Conservation (phyloP, 2,888 invertebrate genomes). For the Trichogramma dendrolimi region DNA sequence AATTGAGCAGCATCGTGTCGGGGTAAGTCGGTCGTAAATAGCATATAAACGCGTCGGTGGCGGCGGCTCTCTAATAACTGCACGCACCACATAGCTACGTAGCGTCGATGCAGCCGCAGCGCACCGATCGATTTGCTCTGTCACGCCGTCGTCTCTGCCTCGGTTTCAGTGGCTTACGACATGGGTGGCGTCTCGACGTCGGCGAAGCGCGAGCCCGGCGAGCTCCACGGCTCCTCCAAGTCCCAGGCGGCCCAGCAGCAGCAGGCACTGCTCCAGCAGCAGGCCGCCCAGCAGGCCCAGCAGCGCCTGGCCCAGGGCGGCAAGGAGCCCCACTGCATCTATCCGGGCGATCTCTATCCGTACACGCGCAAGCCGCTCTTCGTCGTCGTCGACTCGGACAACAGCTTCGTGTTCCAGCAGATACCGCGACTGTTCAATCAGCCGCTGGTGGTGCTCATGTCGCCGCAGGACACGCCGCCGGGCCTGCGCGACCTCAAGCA, state of each 20-base stretch:
- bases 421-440: slow-evolving; percentile 90
- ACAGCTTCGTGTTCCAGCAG: slow-evolving; percentile 87
- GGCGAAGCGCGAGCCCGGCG: slow-evolving; percentile 72
- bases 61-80: too few relatives aligned
- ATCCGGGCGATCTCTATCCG: slow-evolving; percentile 90
- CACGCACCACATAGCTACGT: too few relatives aligned
- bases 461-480: slow-evolving; percentile 84
- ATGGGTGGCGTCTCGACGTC: slow-evolving; percentile 86
- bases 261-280: not conserved
- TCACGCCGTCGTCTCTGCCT: not conserved
- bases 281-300: slow-evolving; percentile 26
- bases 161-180: slow-evolving; percentile 74
- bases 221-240: slow-evolving; percentile 32
- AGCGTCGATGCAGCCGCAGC: too few relatives aligned
- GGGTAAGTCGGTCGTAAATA: too few relatives aligned
- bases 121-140: too few relatives aligned
- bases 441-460: slow-evolving; percentile 88
- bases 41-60: too few relatives aligned
- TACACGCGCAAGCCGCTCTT: slow-evolving; percentile 90
- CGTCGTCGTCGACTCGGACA: slow-evolving; percentile 92
- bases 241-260: too few relatives aligned
- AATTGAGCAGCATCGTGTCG: too few relatives aligned
- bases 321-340: slow-evolving; percentile 75
- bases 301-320: slow-evolving; percentile 50
- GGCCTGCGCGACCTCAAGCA: slow-evolving; percentile 76